Evolutionary conservation across 2,113 vertebrate genomes (phyloP).

Genomic region (Anthoscopus minutus): DNA sequence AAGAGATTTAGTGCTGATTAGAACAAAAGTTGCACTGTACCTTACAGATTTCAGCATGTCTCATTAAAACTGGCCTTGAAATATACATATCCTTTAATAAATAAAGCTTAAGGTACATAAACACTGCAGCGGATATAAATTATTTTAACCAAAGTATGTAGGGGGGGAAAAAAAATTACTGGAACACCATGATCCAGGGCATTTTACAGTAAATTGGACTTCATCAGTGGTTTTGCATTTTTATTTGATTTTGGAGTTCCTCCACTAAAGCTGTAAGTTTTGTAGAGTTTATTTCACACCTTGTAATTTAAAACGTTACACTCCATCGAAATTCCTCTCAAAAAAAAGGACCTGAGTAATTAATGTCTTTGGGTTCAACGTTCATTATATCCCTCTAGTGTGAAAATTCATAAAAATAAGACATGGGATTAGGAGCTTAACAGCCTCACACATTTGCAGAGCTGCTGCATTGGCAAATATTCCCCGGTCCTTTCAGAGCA

Average conservation of each 20-base stretch:
- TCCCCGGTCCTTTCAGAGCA: background rate
- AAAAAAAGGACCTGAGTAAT: constrained; percentile 40
- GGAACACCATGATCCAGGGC: constrained; percentile 40
- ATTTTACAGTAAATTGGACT: constrained; percentile 55
- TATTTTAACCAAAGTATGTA: constrained; percentile 64
- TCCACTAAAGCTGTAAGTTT: constrained; percentile 54
- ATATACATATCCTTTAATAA: constrained; percentile 66
- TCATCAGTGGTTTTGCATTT: constrained; percentile 58
- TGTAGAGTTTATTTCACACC: constrained; percentile 60
- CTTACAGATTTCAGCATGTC: constrained; percentile 63
- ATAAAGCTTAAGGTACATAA: constrained; percentile 61
- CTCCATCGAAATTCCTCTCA: constrained; percentile 54
- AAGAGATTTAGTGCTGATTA: constrained; percentile 65
- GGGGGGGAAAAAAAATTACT: constrained; percentile 13
- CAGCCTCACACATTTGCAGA: constrained; percentile 38
- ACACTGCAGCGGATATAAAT: constrained; percentile 64
- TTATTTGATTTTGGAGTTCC: constrained; percentile 64
- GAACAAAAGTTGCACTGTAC: constrained; percentile 63
- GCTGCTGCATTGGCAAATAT: constrained; percentile 27
- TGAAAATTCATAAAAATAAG: constrained; percentile 55
- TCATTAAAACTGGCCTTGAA: constrained; percentile 64
- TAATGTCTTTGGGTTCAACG: constrained; percentile 52
- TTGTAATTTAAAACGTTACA: constrained; percentile 64
- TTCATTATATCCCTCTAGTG: constrained; percentile 48
- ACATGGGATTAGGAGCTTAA: constrained; percentile 56